phyloP scores from a whole-genome alignment of 2,797 vertebrate species.

The Artibeus jamaicensis region DNA sequence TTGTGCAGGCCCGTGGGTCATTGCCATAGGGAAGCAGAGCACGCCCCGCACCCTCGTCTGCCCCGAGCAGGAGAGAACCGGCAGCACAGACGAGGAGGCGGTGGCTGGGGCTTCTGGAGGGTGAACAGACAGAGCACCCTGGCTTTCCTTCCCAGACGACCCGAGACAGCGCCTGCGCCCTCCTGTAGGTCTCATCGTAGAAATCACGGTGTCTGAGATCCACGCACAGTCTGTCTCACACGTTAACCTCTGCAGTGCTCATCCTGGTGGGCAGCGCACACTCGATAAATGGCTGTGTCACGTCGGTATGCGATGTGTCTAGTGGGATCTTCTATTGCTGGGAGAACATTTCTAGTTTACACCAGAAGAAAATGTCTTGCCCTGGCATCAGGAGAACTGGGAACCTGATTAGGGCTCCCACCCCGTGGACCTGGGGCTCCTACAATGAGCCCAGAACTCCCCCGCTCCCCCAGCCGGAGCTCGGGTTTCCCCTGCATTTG shows the following conservation, averaged over 20 bases:
- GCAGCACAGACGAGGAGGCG: not conserved
- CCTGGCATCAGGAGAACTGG: not conserved
- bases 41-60: not conserved
- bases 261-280: not conserved
- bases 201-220: not conserved
- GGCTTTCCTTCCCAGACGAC: not conserved
- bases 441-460: not conserved
- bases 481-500: not conserved
- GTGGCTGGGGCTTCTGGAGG: not conserved
- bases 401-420: not conserved
- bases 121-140: not conserved
- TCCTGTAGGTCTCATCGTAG: not conserved
- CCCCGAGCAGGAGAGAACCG: not conserved
- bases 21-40: not conserved
- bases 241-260: too few relatives aligned
- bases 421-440: not conserved
- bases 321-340: not conserved
- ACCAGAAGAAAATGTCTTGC: not conserved
- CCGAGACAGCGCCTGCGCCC: not conserved
- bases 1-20: not conserved
- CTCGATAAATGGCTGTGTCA: not conserved
- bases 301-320: fast-evolving
- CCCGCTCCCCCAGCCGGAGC: fast-evolving
- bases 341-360: not conserved
- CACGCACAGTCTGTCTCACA: fast-evolving